phyloP scores from a whole-genome alignment of 2,113 vertebrate genomes.

The Xenopus tropicalis region DNA sequence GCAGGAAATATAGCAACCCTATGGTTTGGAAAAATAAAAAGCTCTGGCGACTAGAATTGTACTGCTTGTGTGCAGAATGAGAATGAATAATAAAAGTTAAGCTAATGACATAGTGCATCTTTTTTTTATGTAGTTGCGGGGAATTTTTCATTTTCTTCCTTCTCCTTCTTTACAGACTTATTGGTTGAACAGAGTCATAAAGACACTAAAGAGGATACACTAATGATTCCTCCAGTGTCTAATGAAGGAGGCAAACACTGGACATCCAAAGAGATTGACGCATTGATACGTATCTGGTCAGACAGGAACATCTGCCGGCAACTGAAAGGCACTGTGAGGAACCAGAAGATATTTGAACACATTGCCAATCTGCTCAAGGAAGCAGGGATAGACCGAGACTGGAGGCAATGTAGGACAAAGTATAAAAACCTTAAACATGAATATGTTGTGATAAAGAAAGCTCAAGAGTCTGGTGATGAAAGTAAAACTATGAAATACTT shows the following conservation, averaged over 20 bases:
- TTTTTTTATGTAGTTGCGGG: not conserved
- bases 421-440: slow-evolving; percentile 91
- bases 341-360: slow-evolving; percentile 89
- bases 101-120: too few species aligned
- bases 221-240: slow-evolving; percentile 60
- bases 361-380: slow-evolving; percentile 79
- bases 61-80: too few species aligned
- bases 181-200: not conserved
- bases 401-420: slow-evolving; percentile 91
- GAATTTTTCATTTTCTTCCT: not conserved
- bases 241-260: slow-evolving; percentile 86
- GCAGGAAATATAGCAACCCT: too few species aligned
- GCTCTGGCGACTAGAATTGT: too few species aligned
- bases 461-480: slow-evolving; percentile 63
- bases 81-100: too few species aligned
- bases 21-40: too few species aligned
- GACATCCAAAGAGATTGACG: slow-evolving; percentile 82
- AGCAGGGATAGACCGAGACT: slow-evolving; percentile 81
- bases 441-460: slow-evolving; percentile 76
- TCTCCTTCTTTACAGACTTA: not conserved
- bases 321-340: slow-evolving; percentile 78
- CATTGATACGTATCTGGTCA: slow-evolving; percentile 79
- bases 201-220: slow-evolving; percentile 38
- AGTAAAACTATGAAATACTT: slow-evolving; percentile 86
- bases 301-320: slow-evolving; percentile 74